These are phyloP conservation scores for Rutpela maculata DNA, from an alignment of 2,888 invertebrate species.

Conservation along the genomic window DNA sequence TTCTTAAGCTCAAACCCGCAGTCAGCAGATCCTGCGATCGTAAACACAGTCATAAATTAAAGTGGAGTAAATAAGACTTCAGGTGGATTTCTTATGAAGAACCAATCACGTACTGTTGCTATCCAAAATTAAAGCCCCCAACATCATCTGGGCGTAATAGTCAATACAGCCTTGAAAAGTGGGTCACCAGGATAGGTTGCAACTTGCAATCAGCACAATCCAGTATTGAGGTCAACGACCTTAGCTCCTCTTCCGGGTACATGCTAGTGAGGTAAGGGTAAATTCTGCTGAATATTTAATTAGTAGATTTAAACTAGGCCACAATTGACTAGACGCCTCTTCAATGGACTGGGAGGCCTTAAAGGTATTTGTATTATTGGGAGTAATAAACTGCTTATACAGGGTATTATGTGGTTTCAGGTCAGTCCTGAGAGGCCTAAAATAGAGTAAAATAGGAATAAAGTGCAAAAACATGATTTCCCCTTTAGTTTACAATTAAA, in stretches of 20 bases:
- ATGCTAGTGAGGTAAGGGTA: slow-evolving; percentile 23
- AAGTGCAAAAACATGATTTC: too few relatives aligned
- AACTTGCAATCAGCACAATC: slow-evolving; percentile 57
- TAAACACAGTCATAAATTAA: slow-evolving; percentile 28
- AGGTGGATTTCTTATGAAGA: slow-evolving; percentile 25
- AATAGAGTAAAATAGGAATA: too few relatives aligned
- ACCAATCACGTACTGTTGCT: slow-evolving; percentile 41
- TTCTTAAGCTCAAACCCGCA: background rate
- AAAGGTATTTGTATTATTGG: background rate
- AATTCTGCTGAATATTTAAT: slow-evolving; percentile 18
- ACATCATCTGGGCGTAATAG: slow-evolving; percentile 56
- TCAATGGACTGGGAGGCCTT: background rate
- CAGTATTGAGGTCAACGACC: slow-evolving; percentile 66
- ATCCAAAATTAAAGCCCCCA: slow-evolving; percentile 30
- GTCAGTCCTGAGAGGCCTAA: too few relatives aligned
- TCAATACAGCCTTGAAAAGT: slow-evolving; percentile 73
- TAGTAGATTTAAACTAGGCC: background rate
- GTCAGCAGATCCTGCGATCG: slow-evolving; percentile 4
- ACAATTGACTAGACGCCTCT: too few relatives aligned
- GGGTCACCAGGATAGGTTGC: slow-evolving; percentile 69
- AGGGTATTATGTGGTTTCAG: too few relatives aligned
- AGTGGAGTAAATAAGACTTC: slow-evolving; percentile 1
- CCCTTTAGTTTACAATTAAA: too few relatives aligned
- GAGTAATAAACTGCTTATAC: background rate
- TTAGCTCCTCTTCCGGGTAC: slow-evolving; percentile 61